Conservation (phyloP, 2,797 vertebrate species). For the Tadarida brasiliensis region DNA sequence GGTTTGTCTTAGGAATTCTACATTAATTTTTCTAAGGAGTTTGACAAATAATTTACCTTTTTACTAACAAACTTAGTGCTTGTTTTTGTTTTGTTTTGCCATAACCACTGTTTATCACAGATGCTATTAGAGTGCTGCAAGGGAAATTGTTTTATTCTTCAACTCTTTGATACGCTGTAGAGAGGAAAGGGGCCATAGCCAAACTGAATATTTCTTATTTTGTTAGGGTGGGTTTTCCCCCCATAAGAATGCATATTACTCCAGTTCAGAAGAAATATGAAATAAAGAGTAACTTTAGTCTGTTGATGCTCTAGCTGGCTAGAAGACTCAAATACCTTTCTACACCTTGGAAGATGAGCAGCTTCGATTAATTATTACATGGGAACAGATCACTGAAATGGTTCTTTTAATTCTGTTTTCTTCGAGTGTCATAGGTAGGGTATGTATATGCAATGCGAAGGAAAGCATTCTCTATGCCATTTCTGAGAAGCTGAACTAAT, state of each 20-base stretch:
- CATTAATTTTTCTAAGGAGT: background rate
- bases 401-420: background rate
- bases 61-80: background rate
- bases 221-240: background rate
- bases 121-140: background rate
- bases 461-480: background rate
- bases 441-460: background rate
- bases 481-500: background rate
- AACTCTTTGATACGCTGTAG: background rate
- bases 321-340: background rate
- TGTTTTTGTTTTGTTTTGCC: background rate
- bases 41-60: background rate
- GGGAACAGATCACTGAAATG: background rate
- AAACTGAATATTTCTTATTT: background rate
- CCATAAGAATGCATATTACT: background rate
- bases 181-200: background rate
- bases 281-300: constrained; percentile 8
- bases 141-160: background rate
- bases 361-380: constrained; percentile 33
- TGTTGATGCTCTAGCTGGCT: background rate
- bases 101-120: background rate
- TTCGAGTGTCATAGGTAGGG: background rate
- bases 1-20: background rate
- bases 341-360: background rate
- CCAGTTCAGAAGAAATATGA: constrained; percentile 51